A percentile compares a stretch with the other conserved stretches of the same genome.
phyloP scores from a whole-genome alignment of 1,140 invertebrate species.

The Subanguina moxae region DNA sequence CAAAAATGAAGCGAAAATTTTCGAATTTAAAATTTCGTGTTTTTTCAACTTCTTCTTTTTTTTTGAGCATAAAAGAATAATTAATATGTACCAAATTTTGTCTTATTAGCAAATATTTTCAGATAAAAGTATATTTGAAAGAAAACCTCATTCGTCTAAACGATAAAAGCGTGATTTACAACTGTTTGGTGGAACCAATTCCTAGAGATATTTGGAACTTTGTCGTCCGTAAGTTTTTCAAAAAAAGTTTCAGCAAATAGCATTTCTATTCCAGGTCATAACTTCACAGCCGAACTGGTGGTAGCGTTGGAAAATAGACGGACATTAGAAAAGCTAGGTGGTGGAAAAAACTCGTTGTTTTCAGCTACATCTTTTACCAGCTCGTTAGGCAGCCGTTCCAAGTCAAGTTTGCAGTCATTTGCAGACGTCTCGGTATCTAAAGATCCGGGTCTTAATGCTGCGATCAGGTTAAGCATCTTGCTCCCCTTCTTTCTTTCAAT shows the following conservation, averaged over 20 bases:
- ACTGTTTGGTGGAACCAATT: conserved; percentile 34
- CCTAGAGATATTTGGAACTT: conserved; percentile 43
- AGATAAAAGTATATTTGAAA: conserved; percentile 7
- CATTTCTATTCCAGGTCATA: conserved; percentile 23
- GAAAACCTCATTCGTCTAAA: conserved; percentile 39
- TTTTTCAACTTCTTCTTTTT: no score
- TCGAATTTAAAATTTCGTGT: no score
- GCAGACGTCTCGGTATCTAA: background rate
- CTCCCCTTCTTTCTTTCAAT: no score
- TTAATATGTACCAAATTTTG: no score
- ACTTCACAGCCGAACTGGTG: conserved; percentile 23
- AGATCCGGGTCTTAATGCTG: background rate
- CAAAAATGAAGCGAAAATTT: no score
- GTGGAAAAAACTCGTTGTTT: conserved; percentile 33
- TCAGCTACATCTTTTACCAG: background rate
- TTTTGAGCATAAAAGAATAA: no score
- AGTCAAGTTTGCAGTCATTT: background rate
- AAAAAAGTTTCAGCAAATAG: background rate
- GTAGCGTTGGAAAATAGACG: conserved; percentile 20
- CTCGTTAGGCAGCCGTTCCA: background rate
- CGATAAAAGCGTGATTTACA: conserved; percentile 27
- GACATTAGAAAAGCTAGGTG: conserved; percentile 43
- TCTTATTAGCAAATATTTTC: no score
- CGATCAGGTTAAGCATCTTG: background rate
- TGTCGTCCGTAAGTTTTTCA: conserved; percentile 20